Conservation (phyloP, 2,888 invertebrate genomes). For the Dendrolimus pini region DNA sequence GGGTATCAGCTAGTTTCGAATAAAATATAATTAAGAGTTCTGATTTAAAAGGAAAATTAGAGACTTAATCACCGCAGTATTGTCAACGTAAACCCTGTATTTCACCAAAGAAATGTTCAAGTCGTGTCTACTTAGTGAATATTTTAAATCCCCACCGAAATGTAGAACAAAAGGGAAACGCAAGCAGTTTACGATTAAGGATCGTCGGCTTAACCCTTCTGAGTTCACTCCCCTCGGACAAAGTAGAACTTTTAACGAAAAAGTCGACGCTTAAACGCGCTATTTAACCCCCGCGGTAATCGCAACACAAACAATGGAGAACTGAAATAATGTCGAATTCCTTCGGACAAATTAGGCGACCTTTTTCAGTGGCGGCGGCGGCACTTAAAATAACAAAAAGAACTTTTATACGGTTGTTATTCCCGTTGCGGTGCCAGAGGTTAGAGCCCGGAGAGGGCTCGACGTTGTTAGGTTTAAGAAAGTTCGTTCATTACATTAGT, state of each 20-base stretch:
- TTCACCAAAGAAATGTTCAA: not conserved
- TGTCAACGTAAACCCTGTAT: not conserved
- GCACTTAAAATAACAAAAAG: constrained; percentile 58
- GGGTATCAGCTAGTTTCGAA: too few species aligned
- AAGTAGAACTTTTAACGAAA: constrained; percentile 58
- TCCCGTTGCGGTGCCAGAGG: constrained; percentile 13
- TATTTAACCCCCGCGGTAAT: constrained; percentile 70
- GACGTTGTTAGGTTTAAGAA: constrained; percentile 1
- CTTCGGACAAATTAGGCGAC: constrained; percentile 70
- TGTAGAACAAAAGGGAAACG: constrained; percentile 47
- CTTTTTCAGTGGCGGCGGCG: constrained; percentile 48
- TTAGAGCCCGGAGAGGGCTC: constrained; percentile 1
- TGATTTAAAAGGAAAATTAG: too few species aligned
- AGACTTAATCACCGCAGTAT: not conserved
- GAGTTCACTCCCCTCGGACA: constrained; percentile 54
- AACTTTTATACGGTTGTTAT: constrained; percentile 35
- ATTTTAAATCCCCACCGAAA: constrained; percentile 28
- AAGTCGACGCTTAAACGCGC: constrained; percentile 62
- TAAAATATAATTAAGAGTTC: too few species aligned
- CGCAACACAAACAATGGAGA: constrained; percentile 69
- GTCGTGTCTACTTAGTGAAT: constrained; percentile 9
- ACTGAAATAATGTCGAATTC: constrained; percentile 69
- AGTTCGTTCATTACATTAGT: constrained; percentile 5
- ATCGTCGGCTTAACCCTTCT: constrained; percentile 57
- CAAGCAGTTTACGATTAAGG: constrained; percentile 60